Evolutionary conservation across 2,113 vertebrate genomes (phyloP), one percentile per base, ranked within the genome.

Genomic region (Microtus oregoni): DNA sequence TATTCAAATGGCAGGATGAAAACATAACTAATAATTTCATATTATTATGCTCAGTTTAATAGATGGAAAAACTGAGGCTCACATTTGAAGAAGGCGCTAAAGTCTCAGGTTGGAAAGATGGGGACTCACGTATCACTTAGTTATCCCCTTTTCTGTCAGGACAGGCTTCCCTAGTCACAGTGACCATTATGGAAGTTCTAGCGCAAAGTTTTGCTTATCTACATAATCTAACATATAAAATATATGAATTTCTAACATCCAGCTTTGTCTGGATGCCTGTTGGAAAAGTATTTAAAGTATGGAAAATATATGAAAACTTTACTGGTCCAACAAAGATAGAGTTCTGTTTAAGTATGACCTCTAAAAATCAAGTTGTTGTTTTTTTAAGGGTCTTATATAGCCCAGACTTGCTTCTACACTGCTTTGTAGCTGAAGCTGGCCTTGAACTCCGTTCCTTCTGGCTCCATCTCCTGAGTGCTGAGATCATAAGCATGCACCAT

Each of bases 21-120:
- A 93, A 88, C 17, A 14, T 24, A 92, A 68, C 32, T 86, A 77
- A 87, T 89, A 85, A 38, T 82, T 83, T 92, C 83, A 77, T 1
- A 41, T 86, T 47, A 65, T n/a, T 82, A 32, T 58, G 19, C 13
- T 15, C 50, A 44, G 91, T 91, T 76, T 89, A 89, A 89, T 35
- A 30, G 30, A 89, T 35, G 26, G 30, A 83, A 92, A 90, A 93
- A 67, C 20, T 47, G 5, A 72, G 55, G 28, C 10, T 65, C 26
- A 35, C 8, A 67, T 85, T 95, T 92, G 41, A 94, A 65, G 67
- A 24, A 47, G 32, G 28, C 19, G 68, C 90, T 20, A 82, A 72
- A 90, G 72, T 35, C 44, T 35, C 47, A 72, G 28, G 81, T 52
- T 78, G 44, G 68, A 92, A 92, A 94, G 0, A 2, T 17, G 17